Evolutionary conservation across 1,140 invertebrate genomes (phyloP).

Genomic region (Sitophilus oryzae): DNA sequence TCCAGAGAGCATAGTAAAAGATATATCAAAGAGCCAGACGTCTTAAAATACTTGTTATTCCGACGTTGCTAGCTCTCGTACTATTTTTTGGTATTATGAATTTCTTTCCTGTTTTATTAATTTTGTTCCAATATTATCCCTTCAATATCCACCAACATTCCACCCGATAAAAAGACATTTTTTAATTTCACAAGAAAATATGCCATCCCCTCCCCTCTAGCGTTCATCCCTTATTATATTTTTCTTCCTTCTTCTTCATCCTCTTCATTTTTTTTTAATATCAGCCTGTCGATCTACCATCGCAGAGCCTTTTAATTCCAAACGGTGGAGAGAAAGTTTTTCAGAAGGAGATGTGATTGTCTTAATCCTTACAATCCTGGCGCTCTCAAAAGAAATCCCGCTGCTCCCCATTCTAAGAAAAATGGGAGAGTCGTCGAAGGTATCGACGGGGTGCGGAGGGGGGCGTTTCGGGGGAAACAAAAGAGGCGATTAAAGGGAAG

Average conservation of each 20-base stretch:
- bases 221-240: too few species aligned
- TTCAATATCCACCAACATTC: too few species aligned
- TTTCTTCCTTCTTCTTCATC: too few species aligned
- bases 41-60: too few species aligned
- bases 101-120: too few species aligned
- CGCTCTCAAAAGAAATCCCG: conserved; percentile 6
- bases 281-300: neutral
- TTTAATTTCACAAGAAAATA: neutral
- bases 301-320: neutral
- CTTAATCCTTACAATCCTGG: conserved; percentile 35
- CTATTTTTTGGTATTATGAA: too few species aligned
- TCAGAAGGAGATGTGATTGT: conserved; percentile 31
- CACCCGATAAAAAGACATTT: neutral
- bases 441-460: conserved; percentile 25
- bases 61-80: too few species aligned
- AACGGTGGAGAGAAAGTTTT: neutral
- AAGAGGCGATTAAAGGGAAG: conserved; percentile 27
- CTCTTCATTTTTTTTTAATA: neutral
- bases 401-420: conserved; percentile 10
- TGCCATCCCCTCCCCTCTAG: too few species aligned
- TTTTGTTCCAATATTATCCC: too few species aligned
- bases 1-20: too few species aligned
- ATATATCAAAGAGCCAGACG: too few species aligned
- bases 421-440: conserved; percentile 2
- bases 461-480: neutral